Percentiles rank a stretch among this genome's conserved stretches.
phyloP scores from a whole-genome alignment of 2,113 vertebrate genomes.

The Eulemur macaco region DNA sequence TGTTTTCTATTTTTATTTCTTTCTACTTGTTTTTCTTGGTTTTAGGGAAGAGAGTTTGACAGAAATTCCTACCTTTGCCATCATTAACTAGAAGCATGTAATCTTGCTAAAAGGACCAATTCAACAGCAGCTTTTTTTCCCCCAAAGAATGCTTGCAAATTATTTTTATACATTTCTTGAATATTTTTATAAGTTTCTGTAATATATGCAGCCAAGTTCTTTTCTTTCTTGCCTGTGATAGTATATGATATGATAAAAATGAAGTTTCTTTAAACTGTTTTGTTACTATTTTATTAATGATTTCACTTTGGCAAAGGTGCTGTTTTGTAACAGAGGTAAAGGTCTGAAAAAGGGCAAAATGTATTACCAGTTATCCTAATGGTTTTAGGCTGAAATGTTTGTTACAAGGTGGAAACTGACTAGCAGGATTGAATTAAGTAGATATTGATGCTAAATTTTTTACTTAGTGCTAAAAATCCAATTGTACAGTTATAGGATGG shows the following conservation, averaged over 20 bases:
- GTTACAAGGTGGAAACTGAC: background rate
- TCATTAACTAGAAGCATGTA: background rate
- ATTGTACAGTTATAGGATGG: background rate
- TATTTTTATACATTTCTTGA: background rate
- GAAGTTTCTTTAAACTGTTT: background rate
- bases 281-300: background rate
- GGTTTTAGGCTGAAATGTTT: background rate
- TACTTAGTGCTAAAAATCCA: background rate
- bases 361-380: no score
- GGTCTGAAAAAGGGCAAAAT: no score
- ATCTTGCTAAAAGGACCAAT: background rate
- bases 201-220: background rate
- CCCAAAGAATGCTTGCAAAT: background rate
- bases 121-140: background rate
- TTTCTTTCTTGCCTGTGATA: background rate
- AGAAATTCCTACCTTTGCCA: background rate
- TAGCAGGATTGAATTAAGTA: background rate
- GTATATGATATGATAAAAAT: background rate
- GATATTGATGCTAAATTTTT: background rate
- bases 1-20: background rate
- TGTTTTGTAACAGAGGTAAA: background rate
- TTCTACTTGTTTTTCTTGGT: background rate
- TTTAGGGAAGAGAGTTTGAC: background rate
- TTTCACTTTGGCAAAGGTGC: background rate
- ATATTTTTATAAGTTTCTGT: background rate